Conservation (phyloP, 1,140 invertebrate species). For the Drosophila pseudoananassae region DNA sequence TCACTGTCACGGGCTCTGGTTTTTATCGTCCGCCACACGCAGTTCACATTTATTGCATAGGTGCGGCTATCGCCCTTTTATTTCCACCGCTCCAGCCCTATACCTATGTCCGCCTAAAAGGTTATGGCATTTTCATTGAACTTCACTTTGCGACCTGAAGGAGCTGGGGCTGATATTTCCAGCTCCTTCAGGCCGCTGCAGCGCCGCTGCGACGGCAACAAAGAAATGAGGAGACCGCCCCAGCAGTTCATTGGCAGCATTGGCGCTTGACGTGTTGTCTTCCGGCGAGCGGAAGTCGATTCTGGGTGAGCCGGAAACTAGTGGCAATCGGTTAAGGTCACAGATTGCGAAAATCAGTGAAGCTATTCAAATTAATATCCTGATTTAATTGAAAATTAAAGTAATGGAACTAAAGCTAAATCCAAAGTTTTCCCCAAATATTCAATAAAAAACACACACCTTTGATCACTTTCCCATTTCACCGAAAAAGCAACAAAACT, state of each 20-base stretch:
- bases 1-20: constrained; percentile 26
- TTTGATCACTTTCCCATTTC: constrained; percentile 6
- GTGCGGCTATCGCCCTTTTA: constrained; percentile 49
- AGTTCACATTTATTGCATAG: constrained; percentile 64
- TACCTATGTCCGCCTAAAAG: constrained; percentile 10
- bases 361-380: neutral
- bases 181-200: constrained; percentile 26
- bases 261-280: constrained; percentile 60
- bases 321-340: constrained; percentile 29
- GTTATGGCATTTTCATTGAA: constrained; percentile 72
- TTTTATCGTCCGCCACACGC: constrained; percentile 70
- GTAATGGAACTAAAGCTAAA: no score
- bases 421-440: neutral
- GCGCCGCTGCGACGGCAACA: constrained; percentile 30
- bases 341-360: constrained; percentile 9
- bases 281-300: constrained; percentile 36
- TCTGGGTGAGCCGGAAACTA: constrained; percentile 41
- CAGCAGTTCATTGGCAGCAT: constrained; percentile 56
- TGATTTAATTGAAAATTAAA: neutral
- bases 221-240: constrained; percentile 17
- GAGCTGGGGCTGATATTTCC: constrained; percentile 18
- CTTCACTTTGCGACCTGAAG: constrained; percentile 55
- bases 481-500: constrained; percentile 37
- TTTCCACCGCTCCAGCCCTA: neutral
- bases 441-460: neutral